phyloP scores from a whole-genome alignment of 2,888 invertebrate species.

The Agrypnus murinus region DNA sequence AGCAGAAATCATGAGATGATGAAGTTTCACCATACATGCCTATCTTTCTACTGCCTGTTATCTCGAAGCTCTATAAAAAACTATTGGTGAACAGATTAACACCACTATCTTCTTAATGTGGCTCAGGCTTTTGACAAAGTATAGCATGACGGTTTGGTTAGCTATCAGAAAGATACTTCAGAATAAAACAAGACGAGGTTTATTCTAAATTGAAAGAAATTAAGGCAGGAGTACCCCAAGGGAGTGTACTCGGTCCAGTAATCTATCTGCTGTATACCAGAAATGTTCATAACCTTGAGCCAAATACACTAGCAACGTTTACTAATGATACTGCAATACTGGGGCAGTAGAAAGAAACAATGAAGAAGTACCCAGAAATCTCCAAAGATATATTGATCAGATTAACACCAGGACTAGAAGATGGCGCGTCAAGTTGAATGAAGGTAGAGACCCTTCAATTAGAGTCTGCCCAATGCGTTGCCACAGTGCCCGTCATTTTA shows the following conservation, averaged over 20 bases:
- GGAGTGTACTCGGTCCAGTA: conserved; percentile 43
- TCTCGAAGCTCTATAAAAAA: too few relatives aligned
- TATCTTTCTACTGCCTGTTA: conserved; percentile 21
- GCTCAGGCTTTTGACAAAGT: too few relatives aligned
- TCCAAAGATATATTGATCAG: conserved; percentile 48
- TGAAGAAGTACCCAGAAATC: conserved; percentile 29
- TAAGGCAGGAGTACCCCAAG: too few relatives aligned
- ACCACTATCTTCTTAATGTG: conserved; percentile 20
- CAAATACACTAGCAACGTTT: conserved; percentile 49
- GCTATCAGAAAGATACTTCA: too few relatives aligned
- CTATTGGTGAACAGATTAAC: conserved; percentile 8
- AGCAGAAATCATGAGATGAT: conserved; percentile 53
- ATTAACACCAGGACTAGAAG: conserved; percentile 52
- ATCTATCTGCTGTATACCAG: conserved; percentile 50
- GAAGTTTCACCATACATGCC: conserved; percentile 50
- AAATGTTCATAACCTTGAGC: conserved; percentile 44
- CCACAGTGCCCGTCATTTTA: too few relatives aligned
- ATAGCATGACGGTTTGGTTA: too few relatives aligned
- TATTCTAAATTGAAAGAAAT: too few relatives aligned
- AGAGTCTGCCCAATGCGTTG: too few relatives aligned
- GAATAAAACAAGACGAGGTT: conserved; percentile 28
- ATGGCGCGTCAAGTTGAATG: conserved; percentile 56
- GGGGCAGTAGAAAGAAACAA: conserved; percentile 27
- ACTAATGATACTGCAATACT: conserved; percentile 54
- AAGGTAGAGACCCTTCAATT: too few relatives aligned